These are phyloP conservation scores for Linhomoeus sp. DNA, from an alignment of 2,888 invertebrate genomes.

Conservation along the genomic window DNA sequence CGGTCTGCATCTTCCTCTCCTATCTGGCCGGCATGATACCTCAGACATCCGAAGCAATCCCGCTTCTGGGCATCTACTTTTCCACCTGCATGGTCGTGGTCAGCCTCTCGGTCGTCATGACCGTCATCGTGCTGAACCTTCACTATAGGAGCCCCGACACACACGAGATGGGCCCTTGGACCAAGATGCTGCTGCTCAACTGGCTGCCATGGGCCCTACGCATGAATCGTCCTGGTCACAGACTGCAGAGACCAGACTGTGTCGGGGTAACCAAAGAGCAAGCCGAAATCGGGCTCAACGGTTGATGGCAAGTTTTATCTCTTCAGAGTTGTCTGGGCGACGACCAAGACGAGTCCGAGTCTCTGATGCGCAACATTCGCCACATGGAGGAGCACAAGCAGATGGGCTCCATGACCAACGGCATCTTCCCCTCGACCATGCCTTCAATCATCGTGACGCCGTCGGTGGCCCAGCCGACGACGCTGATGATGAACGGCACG, in stretches of 20 bases:
- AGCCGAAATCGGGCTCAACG: no score
- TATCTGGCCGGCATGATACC: constrained; percentile 94
- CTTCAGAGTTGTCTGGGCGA: not conserved
- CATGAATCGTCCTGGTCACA: constrained; percentile 8
- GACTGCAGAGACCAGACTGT: no score
- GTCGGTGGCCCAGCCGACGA: no score
- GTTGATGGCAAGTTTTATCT: no score
- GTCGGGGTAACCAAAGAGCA: no score
- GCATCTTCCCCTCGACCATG: no score
- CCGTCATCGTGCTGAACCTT: constrained; percentile 26
- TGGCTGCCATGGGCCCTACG: constrained; percentile 8
- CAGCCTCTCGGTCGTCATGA: constrained; percentile 25
- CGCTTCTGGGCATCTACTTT: constrained; percentile 21
- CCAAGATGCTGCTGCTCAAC: constrained; percentile 5
- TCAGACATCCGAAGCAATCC: constrained; percentile 25
- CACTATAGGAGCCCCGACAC: constrained; percentile 16
- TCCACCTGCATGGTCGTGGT: constrained; percentile 27
- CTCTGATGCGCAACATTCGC: constrained; percentile 1
- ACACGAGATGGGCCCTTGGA: constrained; percentile 4
- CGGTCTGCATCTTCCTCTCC: constrained; percentile 90
- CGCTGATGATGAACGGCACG: no score
- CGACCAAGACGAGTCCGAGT: not conserved
- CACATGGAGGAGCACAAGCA: no score
- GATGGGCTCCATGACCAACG: no score
- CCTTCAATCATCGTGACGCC: no score